Base-by-base conservation (phyloP, 2,888 invertebrate genomes). In the Chaitophorus viminalis region DNA sequence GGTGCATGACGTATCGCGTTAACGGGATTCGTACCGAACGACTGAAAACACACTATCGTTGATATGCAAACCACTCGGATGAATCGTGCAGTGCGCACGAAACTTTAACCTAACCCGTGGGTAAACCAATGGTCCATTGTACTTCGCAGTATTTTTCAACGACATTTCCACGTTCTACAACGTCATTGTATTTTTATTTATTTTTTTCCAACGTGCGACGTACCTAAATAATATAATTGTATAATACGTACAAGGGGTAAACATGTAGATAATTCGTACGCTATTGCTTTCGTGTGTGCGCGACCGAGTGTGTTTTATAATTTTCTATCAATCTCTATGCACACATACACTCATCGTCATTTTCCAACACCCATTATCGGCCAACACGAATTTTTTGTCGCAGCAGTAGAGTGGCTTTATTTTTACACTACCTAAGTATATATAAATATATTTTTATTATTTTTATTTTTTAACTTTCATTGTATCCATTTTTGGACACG, bases 401-500 rank as follows among this genome's bases (percentile, higher is more conserved):
- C 54, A n/a, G 72, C 54, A n/a, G 8, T 17, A 74, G 54, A 54
- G 54, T 54, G 72, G 36, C 52, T 52, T 72, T 18, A 68, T 68
- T 29, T 31, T 81, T 68, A 81, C 68, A 60, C 25, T n/a, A 46
- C 29, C n/a, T n/a, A n/a, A n/a, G n/a, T n/a, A n/a, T 68, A 81
- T 68, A 68, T 39, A 21, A 14, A 36, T 74, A 46, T 74, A 5
- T 39, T 39, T 9, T 39, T 39, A 5, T 39, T 39, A 39, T 39
- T 39, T 39, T 39, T 39, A 9, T 39, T 68, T 82, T 82, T 82
- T 31, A 17, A 31, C n/a, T 72, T 54, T 82, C 82, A 74, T 77
- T 70, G 77, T 85, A 85, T 77, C 85, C 85, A 77, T 85, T 85
- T 85, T 85, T 39, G 84, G 85, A 77, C 85, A 78, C 85, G 68